These are phyloP conservation scores for Panurus biarmicus DNA, from an alignment of 2,113 vertebrate genomes.

Conservation along the genomic window DNA sequence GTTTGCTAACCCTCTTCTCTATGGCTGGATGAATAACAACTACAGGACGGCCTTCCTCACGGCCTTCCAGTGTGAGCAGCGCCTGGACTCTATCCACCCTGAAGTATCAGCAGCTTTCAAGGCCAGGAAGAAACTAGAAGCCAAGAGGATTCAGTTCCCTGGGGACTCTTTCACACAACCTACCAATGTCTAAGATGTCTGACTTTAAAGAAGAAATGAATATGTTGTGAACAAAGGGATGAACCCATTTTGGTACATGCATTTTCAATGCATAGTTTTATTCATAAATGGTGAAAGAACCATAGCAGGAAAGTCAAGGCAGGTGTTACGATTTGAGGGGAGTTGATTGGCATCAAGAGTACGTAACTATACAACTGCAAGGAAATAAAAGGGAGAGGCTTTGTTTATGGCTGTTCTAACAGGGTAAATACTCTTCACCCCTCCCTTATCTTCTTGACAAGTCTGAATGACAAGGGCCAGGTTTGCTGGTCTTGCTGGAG, in stretches of 20 bases:
- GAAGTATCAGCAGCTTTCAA: slow-evolving; percentile 69
- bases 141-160: slow-evolving; percentile 55
- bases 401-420: background rate
- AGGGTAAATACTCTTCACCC: background rate
- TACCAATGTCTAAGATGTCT: slow-evolving; percentile 75
- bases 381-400: background rate
- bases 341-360: background rate
- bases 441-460: background rate
- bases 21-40: slow-evolving; percentile 97
- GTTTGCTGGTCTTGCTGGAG: background rate
- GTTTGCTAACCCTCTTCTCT: slow-evolving; percentile 89
- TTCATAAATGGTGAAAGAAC: background rate
- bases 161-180: slow-evolving; percentile 72
- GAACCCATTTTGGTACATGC: background rate
- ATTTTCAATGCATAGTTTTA: background rate
- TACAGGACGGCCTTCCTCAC: slow-evolving; percentile 87
- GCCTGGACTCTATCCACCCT: slow-evolving; percentile 71
- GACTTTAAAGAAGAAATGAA: background rate
- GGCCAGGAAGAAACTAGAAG: slow-evolving; percentile 69
- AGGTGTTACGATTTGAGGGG: background rate
- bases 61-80: slow-evolving; percentile 77
- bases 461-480: background rate
- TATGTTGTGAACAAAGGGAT: background rate
- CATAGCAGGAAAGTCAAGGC: background rate
- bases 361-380: background rate